Evolutionary conservation across 2,797 vertebrate genomes (phyloP).

Genomic region (Jordanella pulchra): DNA sequence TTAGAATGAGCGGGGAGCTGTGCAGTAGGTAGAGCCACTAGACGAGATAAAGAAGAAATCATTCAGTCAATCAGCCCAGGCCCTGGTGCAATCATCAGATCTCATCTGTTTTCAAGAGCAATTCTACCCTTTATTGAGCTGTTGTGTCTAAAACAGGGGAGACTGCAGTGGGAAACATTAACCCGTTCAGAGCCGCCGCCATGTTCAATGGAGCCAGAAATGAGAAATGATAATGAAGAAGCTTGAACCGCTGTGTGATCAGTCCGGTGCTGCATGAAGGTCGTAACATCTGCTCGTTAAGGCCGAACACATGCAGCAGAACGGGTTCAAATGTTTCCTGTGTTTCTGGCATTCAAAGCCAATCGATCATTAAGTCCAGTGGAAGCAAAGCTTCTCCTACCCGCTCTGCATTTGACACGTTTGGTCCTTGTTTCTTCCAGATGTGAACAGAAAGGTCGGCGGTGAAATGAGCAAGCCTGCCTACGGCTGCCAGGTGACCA

Average conservation of each 20-base stretch:
- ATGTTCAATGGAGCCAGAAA: slow-evolving; percentile 5
- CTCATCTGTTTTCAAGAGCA: slow-evolving; percentile 84
- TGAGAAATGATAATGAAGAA: slow-evolving; percentile 8
- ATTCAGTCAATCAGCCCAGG: slow-evolving; percentile 81
- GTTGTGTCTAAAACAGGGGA: slow-evolving; percentile 75
- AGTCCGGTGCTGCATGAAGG: not conserved
- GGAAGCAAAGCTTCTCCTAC: not conserved
- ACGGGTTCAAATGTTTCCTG: not conserved
- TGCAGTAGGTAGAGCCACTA: slow-evolving; percentile 66
- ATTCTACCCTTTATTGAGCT: slow-evolving; percentile 81
- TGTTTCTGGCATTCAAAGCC: not conserved
- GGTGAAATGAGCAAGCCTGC: slow-evolving; percentile 84
- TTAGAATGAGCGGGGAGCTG: slow-evolving; percentile 34
- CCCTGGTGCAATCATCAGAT: slow-evolving; percentile 78
- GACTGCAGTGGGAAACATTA: slow-evolving; percentile 57
- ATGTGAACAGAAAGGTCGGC: slow-evolving; percentile 78
- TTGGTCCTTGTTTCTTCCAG: slow-evolving; percentile 60
- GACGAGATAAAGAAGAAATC: slow-evolving; percentile 82
- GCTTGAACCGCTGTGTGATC: not conserved
- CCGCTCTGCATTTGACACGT: not conserved
- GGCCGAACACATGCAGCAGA: not conserved
- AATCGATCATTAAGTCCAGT: not conserved
- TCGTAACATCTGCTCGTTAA: not conserved
- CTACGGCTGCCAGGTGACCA: slow-evolving; percentile 94
- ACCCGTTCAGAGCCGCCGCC: slow-evolving; percentile 45